Evolutionary conservation across 2,888 invertebrate genomes (phyloP).

Genomic region (Acleris emargana): DNA sequence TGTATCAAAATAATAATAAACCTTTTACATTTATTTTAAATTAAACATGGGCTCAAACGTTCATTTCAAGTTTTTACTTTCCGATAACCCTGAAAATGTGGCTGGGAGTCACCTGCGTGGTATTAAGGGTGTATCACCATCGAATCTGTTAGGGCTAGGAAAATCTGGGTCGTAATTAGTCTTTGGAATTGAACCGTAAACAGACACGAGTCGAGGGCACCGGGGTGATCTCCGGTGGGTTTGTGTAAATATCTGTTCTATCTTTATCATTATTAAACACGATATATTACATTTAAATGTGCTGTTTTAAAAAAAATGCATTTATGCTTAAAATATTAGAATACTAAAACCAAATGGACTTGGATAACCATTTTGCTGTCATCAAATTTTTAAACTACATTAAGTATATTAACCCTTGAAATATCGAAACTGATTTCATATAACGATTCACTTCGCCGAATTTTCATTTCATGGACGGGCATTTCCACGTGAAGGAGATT

Average conservation of each 20-base stretch:
- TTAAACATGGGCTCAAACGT: slow-evolving; percentile 54
- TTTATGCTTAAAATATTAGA: too few relatives aligned
- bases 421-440: too few relatives aligned
- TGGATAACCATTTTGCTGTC: too few relatives aligned
- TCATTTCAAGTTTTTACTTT: slow-evolving; percentile 57
- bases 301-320: too few relatives aligned
- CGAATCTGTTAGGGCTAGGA: slow-evolving; percentile 62
- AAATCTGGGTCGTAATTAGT: slow-evolving; percentile 76
- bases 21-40: slow-evolving; percentile 44
- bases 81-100: slow-evolving; percentile 39
- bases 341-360: too few relatives aligned
- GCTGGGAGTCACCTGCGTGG: slow-evolving; percentile 52
- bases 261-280: background rate
- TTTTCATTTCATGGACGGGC: too few relatives aligned
- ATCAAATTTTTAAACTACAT: too few relatives aligned
- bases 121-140: slow-evolving; percentile 53
- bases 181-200: slow-evolving; percentile 70
- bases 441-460: too few relatives aligned
- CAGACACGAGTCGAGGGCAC: slow-evolving; percentile 55
- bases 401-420: too few relatives aligned
- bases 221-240: background rate
- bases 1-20: too few relatives aligned
- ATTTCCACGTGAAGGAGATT: too few relatives aligned
- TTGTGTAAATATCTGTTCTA: slow-evolving; percentile 10
- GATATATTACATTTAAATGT: too few relatives aligned